Conservation (phyloP, 1,140 invertebrate genomes). For the Triops cancriformis region DNA sequence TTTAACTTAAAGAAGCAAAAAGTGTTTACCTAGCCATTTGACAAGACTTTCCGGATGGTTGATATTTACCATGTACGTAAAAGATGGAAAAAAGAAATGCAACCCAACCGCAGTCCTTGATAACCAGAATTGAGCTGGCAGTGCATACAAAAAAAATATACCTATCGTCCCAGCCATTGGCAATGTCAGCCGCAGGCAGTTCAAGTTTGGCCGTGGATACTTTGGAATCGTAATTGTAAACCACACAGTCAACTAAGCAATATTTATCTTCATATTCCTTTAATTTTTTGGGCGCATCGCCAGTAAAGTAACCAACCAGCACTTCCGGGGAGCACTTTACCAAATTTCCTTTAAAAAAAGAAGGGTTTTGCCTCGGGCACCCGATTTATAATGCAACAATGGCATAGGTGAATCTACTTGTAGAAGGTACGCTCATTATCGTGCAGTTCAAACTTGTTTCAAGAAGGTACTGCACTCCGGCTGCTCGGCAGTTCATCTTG, state of each 20-base stretch:
- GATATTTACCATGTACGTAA: conserved; percentile 21
- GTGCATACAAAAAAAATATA: background rate
- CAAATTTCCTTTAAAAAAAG: background rate
- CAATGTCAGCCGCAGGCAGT: conserved; percentile 14
- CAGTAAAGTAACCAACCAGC: background rate
- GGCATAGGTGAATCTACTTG: background rate
- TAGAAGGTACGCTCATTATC: conserved; percentile 1
- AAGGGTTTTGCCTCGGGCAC: background rate
- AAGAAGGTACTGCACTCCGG: conserved; percentile 12
- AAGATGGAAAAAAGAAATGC: conserved; percentile 24
- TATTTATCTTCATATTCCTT: background rate
- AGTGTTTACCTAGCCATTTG: conserved; percentile 25
- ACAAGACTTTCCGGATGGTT: conserved; percentile 24
- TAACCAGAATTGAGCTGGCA: background rate
- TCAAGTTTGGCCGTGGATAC: background rate
- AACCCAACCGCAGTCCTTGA: background rate
- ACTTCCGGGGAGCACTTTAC: background rate
- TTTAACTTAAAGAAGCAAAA: background rate
- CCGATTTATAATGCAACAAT: background rate
- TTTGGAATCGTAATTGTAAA: conserved; percentile 5
- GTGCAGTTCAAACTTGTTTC: conserved; percentile 23
- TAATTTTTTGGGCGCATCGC: background rate
- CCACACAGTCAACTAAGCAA: background rate
- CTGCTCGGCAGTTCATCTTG: conserved; percentile 22
- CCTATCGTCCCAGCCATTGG: conserved; percentile 3